These are phyloP conservation scores for Chelmon rostratus DNA, from an alignment of 2,797 vertebrate species.

Conservation along the genomic window DNA sequence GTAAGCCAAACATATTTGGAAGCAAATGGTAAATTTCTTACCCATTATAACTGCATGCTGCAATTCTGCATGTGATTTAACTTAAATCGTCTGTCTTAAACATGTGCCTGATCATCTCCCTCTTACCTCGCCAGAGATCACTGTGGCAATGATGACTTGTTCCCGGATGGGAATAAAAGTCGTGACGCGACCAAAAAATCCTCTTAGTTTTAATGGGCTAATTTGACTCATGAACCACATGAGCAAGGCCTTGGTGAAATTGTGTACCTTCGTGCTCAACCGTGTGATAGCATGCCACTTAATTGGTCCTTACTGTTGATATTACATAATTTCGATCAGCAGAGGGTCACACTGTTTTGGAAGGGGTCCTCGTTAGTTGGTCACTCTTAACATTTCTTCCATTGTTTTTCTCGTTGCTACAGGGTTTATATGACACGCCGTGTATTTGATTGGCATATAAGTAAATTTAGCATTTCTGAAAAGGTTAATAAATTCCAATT, in stretches of 20 bases:
- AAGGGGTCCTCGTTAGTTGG: not conserved
- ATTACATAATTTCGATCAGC: not conserved
- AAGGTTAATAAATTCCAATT: slow-evolving; percentile 29
- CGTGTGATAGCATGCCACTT: not conserved
- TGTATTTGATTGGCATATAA: slow-evolving; percentile 2
- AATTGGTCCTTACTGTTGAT: slow-evolving; percentile 1
- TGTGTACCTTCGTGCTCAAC: not conserved
- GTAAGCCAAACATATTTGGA: too few relatives aligned
- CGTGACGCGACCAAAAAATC: not conserved
- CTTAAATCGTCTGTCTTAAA: not conserved
- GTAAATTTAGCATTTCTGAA: slow-evolving; percentile 1
- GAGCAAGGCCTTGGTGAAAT: not conserved
- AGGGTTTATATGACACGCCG: not conserved
- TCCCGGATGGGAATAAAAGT: not conserved
- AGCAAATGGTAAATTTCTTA: too few relatives aligned
- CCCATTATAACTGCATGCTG: not conserved
- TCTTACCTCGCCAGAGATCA: slow-evolving; percentile 5
- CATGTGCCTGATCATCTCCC: not conserved
- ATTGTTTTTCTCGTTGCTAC: not conserved
- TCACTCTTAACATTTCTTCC: slow-evolving; percentile 6
- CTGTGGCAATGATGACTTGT: not conserved
- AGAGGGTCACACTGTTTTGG: not conserved
- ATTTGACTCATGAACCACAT: not conserved
- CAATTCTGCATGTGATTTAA: not conserved
- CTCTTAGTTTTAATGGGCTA: not conserved